These are phyloP conservation scores for Porites lobata DNA, from an alignment of 92 coral and sea anemone species.

Conservation along the genomic window DNA sequence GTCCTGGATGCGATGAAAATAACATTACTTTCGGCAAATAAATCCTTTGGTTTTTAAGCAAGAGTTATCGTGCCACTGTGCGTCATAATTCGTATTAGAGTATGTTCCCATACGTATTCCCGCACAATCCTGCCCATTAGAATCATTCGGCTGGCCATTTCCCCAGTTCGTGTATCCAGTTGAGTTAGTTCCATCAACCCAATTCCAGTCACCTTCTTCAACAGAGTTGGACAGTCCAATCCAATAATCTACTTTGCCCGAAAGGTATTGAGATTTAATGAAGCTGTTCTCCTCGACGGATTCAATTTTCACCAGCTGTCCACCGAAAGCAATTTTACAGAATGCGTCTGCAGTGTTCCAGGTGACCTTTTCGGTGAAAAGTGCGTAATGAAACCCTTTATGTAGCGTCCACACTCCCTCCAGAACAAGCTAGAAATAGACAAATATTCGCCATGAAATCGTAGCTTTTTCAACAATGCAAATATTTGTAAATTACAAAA, in stretches of 20 bases:
- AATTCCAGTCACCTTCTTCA: neutral
- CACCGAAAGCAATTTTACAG: neutral
- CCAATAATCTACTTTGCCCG: neutral
- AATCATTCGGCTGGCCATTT: neutral
- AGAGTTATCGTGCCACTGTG: neutral
- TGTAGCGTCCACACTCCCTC: too few species aligned
- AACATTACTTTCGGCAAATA: neutral
- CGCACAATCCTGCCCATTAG: neutral
- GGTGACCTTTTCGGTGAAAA: too few species aligned
- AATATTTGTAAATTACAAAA: too few species aligned
- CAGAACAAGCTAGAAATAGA: too few species aligned
- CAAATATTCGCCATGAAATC: too few species aligned
- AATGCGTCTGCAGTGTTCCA: too few species aligned
- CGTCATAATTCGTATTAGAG: neutral
- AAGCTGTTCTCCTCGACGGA: neutral
- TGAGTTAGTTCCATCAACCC: neutral
- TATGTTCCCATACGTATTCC: neutral
- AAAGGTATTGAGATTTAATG: neutral
- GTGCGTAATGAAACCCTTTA: too few species aligned
- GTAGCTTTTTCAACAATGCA: too few species aligned
- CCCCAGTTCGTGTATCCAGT: constrained; percentile 9
- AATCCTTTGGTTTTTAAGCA: neutral
- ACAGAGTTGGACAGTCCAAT: neutral
- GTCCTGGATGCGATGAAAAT: too few species aligned
- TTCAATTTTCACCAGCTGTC: neutral